phyloP scores from a whole-genome alignment of 2,888 invertebrate species.

The Fabriciana adippe region DNA sequence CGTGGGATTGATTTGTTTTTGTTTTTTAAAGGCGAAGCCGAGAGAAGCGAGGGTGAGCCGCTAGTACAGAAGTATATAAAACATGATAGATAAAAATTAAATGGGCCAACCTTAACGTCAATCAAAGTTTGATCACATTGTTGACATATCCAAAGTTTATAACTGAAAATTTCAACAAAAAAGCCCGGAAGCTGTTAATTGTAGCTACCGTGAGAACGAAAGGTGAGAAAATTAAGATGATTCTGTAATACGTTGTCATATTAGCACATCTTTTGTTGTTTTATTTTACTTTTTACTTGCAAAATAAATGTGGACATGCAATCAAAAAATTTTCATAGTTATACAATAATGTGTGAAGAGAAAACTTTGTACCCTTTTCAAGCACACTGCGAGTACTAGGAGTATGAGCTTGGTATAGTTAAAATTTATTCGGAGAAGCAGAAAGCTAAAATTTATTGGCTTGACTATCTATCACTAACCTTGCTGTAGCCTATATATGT shows the following conservation, averaged over 20 bases:
- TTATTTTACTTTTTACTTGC: neutral
- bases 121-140: neutral
- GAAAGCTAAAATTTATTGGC: too few relatives aligned
- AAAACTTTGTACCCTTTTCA: too few relatives aligned
- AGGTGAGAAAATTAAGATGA: slow-evolving; percentile 28
- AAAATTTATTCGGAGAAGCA: too few relatives aligned
- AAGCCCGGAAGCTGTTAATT: slow-evolving; percentile 32
- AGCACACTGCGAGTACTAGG: too few relatives aligned
- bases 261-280: slow-evolving; percentile 9
- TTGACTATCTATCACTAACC: too few relatives aligned
- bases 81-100: neutral
- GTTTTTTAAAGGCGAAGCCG: too few relatives aligned
- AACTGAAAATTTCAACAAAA: slow-evolving; percentile 27
- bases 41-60: too few relatives aligned
- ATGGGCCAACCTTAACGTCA: neutral
- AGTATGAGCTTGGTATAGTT: too few relatives aligned
- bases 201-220: slow-evolving; percentile 27
- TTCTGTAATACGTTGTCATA: slow-evolving; percentile 22
- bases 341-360: neutral
- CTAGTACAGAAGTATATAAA: neutral
- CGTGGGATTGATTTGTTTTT: too few relatives aligned
- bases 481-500: too few relatives aligned
- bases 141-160: slow-evolving; percentile 17
- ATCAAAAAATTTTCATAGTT: neutral
- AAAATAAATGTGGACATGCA: neutral